Conservation (phyloP, 2,797 vertebrate species). For the Bovichtus variegatus region DNA sequence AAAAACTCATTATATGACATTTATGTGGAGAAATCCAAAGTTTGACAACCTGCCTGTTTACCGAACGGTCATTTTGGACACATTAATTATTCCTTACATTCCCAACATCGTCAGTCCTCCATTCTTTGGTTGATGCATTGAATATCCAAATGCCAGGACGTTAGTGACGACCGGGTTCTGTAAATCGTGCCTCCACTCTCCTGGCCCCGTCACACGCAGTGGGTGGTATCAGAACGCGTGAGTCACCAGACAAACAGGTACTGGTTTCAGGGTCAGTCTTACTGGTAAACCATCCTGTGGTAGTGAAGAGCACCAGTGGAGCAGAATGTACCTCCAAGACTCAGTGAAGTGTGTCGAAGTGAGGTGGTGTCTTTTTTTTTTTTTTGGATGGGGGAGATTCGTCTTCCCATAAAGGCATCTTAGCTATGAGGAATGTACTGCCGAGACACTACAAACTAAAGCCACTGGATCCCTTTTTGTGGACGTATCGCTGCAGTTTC, state of each 20-base stretch:
- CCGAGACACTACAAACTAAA: constrained; percentile 43
- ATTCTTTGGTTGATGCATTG: constrained; percentile 1
- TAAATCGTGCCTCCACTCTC: constrained; percentile 43
- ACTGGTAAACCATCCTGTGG: constrained; percentile 14
- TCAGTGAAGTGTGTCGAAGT: constrained; percentile 24
- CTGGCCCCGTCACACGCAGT: constrained; percentile 17
- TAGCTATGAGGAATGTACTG: constrained; percentile 58
- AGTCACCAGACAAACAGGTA: constrained; percentile 1
- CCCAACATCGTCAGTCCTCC: not conserved
- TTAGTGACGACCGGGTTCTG: constrained; percentile 36
- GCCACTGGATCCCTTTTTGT: constrained; percentile 37
- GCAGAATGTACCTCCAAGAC: constrained; percentile 74
- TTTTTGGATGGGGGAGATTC: not conserved
- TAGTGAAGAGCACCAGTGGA: constrained; percentile 28
- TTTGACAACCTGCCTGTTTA: constrained; percentile 4
- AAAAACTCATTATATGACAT: not conserved
- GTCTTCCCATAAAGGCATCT: constrained; percentile 22
- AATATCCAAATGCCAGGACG: constrained; percentile 21
- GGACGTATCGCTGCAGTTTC: constrained; percentile 24
- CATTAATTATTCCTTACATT: constrained; percentile 2
- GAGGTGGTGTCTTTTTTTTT: constrained; percentile 23
- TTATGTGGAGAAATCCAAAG: not conserved
- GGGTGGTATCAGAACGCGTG: not conserved
- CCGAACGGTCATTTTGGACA: not conserved
- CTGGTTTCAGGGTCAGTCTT: not conserved